These are phyloP conservation scores for Cynopterus brachyotis DNA, from an alignment of 2,113 vertebrate genomes.

Conservation along the genomic window DNA sequence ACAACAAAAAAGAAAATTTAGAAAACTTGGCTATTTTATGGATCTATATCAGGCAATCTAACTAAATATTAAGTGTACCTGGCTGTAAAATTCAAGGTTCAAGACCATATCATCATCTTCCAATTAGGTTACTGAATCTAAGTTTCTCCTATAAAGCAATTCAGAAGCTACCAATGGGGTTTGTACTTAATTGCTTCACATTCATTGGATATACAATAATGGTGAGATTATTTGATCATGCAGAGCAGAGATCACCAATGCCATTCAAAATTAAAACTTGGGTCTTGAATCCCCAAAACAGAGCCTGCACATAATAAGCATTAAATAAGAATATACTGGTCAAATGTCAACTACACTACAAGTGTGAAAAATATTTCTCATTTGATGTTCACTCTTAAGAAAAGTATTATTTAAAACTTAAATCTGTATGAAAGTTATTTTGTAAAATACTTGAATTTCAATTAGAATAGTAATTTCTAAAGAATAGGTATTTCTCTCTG, in stretches of 20 bases:
- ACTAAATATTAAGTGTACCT: background rate
- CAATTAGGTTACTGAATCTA: background rate
- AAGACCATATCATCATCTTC: background rate
- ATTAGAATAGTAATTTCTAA: background rate
- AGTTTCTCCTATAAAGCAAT: background rate
- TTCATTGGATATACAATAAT: background rate
- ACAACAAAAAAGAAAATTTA: background rate
- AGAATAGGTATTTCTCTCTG: constrained; percentile 5
- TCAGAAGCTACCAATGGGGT: background rate
- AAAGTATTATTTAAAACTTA: background rate
- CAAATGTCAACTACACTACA: background rate
- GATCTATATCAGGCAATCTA: background rate
- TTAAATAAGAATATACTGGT: background rate
- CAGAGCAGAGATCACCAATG: background rate
- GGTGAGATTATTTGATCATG: background rate
- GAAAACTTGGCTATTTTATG: background rate
- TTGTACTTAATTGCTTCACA: background rate
- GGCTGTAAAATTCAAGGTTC: background rate
- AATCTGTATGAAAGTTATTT: background rate
- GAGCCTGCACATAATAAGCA: background rate
- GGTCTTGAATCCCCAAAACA: background rate
- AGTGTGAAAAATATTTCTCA: background rate
- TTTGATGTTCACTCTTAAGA: background rate
- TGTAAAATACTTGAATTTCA: constrained; percentile 34
- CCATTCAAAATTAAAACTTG: background rate